These are phyloP conservation scores for Genyomyrus donnyi DNA, from an alignment of 2,113 vertebrate genomes.

Conservation along the genomic window DNA sequence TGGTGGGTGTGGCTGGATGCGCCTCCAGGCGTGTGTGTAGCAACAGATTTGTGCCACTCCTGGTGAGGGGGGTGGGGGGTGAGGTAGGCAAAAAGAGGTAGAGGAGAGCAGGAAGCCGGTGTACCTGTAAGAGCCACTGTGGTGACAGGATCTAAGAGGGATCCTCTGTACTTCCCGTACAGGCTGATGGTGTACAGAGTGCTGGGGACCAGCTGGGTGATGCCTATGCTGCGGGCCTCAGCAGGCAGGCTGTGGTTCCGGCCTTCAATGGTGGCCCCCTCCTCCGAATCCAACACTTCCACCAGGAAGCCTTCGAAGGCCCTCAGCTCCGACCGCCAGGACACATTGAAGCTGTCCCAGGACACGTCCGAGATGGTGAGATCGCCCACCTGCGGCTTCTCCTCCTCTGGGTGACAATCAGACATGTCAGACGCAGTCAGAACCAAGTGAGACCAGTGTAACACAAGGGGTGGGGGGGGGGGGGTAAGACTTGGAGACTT, in stretches of 20 bases:
- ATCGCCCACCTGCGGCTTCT: constrained; percentile 59
- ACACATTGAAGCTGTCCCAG: constrained; percentile 82
- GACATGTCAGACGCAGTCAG: constrained; percentile 40
- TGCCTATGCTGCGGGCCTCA: constrained; percentile 53
- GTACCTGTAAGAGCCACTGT: constrained; percentile 69
- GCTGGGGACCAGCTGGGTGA: constrained; percentile 70
- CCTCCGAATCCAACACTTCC: constrained; percentile 74
- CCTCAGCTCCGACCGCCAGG: constrained; percentile 69
- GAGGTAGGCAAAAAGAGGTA: not conserved
- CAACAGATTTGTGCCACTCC: not conserved
- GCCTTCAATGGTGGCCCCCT: constrained; percentile 28
- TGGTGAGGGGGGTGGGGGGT: not conserved
- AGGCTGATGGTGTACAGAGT: constrained; percentile 73
- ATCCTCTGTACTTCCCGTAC: constrained; percentile 64
- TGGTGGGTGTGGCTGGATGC: not conserved
- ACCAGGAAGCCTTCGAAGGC: constrained; percentile 78
- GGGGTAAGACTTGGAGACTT: not conserved
- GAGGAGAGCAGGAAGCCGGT: not conserved
- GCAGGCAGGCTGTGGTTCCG: constrained; percentile 71
- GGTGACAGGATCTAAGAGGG: constrained; percentile 65
- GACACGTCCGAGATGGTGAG: constrained; percentile 66
- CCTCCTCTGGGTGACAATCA: constrained; percentile 64
- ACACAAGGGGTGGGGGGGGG: not conserved
- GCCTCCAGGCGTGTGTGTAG: not conserved
- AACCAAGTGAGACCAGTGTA: constrained; percentile 11